phyloP scores from a whole-genome alignment of 1,140 invertebrate genomes.

The Dermatophagoides farinae region DNA sequence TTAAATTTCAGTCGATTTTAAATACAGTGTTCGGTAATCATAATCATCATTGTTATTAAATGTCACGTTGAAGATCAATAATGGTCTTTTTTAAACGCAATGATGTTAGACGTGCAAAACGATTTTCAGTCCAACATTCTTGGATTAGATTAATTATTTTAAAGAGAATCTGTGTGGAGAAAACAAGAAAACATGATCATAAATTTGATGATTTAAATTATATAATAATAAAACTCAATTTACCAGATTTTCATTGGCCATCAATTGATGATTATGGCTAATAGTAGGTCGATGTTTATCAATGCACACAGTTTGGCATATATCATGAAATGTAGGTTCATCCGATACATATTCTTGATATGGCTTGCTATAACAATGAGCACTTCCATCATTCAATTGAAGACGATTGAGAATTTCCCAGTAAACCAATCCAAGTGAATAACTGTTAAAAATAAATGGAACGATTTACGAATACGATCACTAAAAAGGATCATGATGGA shows the following conservation, averaged over 20 bases:
- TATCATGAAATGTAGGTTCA: constrained; percentile 81
- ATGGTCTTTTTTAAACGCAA: constrained; percentile 78
- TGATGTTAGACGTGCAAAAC: constrained; percentile 71
- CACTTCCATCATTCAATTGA: constrained; percentile 29
- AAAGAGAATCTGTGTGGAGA: constrained; percentile 32
- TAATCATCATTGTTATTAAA: too few relatives aligned
- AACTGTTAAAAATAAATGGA: constrained; percentile 24
- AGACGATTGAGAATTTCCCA: constrained; percentile 69
- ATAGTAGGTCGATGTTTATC: constrained; percentile 64
- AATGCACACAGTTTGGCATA: constrained; percentile 66
- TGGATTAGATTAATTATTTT: constrained; percentile 47
- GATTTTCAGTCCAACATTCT: constrained; percentile 89
- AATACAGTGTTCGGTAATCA: too few relatives aligned
- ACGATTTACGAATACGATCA: neutral
- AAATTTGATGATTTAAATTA: neutral
- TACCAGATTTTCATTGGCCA: constrained; percentile 43
- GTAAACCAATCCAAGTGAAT: constrained; percentile 75
- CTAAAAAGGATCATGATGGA: neutral
- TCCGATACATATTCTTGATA: constrained; percentile 77
- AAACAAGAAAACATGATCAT: constrained; percentile 34
- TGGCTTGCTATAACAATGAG: constrained; percentile 76
- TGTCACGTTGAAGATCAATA: too few relatives aligned
- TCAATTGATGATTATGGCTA: constrained; percentile 25
- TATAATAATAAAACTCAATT: neutral
- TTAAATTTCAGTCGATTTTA: too few relatives aligned